Base-by-base conservation (phyloP, 2,797 vertebrate genomes). In the Ctenopoma kingsleyae region DNA sequence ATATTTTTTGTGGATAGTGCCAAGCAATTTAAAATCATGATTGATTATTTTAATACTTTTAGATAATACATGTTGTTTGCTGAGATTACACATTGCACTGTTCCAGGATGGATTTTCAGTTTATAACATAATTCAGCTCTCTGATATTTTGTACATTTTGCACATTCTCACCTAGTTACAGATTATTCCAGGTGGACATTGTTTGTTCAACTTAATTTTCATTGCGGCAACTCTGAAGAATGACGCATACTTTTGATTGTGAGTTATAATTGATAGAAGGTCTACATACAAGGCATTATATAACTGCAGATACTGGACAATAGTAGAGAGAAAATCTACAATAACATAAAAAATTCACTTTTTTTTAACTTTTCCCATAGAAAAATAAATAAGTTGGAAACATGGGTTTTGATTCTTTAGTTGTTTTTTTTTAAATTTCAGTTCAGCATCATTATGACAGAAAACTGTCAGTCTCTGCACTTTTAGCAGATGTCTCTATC, bases 391-490 rank as follows among this genome's bases (percentile, higher is more conserved):
- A 35, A 35, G 8, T 35, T 15, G 25, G 23, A 22, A 51, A 19
- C 17, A 53, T n/a, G 6, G 36, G 52, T 73, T 59, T 61, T 50
- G 62, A 62, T 76, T 59, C 11, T 16, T 23, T 17, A 44, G 17
- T 49, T n/a, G n/a, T n/a, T n/a, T n/a, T n/a, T n/a, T n/a, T 43
- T 20, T 47, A 23, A 10, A 9, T 55, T 67, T 35, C 35, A 35
- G 10, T 35, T 35, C 70, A 65, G 61, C 78, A 54, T 38, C 49
- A 54, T 64, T 4, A 53, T 22, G 27, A 38, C 20, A 11, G 8
- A 4, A 49, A 52, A 51, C 38, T 56, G 54, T 76, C 64, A 66
- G 12, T 67, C 57, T 71, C 44, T 84, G 67, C 40, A 53, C 44
- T 47, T 78, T 76, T 27, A 69, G 62, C 38, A 61, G 30, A 76